These are phyloP conservation scores for Danio kyathit DNA, from an alignment of 2,797 vertebrate genomes.

Conservation along the genomic window DNA sequence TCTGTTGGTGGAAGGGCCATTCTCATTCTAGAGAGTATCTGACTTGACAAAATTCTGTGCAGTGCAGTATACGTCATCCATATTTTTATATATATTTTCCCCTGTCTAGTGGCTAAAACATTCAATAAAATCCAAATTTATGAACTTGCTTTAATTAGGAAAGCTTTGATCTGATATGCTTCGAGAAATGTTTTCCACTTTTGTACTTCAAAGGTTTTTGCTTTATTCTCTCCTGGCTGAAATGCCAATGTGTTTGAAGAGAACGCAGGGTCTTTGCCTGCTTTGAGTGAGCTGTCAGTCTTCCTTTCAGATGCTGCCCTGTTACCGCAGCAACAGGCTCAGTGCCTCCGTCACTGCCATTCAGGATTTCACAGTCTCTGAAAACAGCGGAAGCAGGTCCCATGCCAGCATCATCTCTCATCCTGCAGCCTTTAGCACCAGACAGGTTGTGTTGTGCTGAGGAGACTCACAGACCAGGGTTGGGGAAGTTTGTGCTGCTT, in stretches of 20 bases:
- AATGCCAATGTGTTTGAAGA: not conserved
- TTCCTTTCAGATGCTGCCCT: constrained; percentile 55
- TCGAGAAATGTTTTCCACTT: not conserved
- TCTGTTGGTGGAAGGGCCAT: not conserved
- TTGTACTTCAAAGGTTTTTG: not conserved
- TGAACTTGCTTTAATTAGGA: not conserved
- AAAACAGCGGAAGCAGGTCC: constrained; percentile 46
- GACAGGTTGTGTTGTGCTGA: constrained; percentile 25
- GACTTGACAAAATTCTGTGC: not conserved
- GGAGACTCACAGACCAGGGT: not conserved
- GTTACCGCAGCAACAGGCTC: constrained; percentile 56
- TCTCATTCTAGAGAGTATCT: not conserved
- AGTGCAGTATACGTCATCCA: not conserved
- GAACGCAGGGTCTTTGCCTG: constrained; percentile 55
- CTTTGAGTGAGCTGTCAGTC: constrained; percentile 60
- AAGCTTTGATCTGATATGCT: not conserved
- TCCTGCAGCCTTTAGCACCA: constrained; percentile 15
- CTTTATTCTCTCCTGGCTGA: constrained; percentile 39
- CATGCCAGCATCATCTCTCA: not conserved
- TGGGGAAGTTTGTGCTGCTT: not conserved
- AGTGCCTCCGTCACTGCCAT: constrained; percentile 49
- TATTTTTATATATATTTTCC: too few species aligned
- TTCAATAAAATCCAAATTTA: too few species aligned
- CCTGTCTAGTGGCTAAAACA: too few species aligned
- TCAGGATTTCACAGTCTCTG: constrained; percentile 46